phyloP scores from a whole-genome alignment of 2,797 vertebrate genomes.

The Amazonetta brasiliensis region DNA sequence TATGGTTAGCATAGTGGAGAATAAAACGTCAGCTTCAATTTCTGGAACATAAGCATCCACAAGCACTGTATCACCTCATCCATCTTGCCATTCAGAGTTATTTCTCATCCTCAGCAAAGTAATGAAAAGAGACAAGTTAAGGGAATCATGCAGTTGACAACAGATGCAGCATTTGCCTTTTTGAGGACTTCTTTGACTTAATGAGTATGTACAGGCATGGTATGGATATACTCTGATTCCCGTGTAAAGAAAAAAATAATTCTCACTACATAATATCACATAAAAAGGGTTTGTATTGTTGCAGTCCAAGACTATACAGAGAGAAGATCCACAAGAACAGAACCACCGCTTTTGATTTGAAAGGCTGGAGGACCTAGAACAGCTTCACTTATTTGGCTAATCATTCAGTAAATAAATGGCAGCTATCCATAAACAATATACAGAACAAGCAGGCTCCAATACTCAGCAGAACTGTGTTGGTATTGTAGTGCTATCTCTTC shows the following conservation, averaged over 20 bases:
- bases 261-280: neutral
- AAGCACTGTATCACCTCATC: slow-evolving; percentile 5
- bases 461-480: neutral
- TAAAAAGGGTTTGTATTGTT: neutral
- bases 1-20: neutral
- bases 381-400: neutral
- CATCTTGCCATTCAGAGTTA: slow-evolving; percentile 48
- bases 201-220: neutral
- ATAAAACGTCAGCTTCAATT: slow-evolving; percentile 65
- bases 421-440: neutral
- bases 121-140: slow-evolving; percentile 40
- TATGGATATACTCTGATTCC: neutral
- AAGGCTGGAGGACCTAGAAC: neutral
- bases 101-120: slow-evolving; percentile 33
- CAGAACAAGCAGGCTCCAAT: neutral
- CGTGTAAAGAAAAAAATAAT: neutral
- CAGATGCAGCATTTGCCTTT: neutral
- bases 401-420: neutral
- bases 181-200: neutral
- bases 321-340: neutral
- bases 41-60: slow-evolving; percentile 13
- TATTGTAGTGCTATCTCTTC: neutral
- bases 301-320: neutral
- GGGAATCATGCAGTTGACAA: neutral
- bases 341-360: neutral